A percentile compares a stretch with the other conserved stretches of the same genome.
phyloP scores from a whole-genome alignment of 2,797 vertebrate genomes.

The Trichosurus vulpecula region DNA sequence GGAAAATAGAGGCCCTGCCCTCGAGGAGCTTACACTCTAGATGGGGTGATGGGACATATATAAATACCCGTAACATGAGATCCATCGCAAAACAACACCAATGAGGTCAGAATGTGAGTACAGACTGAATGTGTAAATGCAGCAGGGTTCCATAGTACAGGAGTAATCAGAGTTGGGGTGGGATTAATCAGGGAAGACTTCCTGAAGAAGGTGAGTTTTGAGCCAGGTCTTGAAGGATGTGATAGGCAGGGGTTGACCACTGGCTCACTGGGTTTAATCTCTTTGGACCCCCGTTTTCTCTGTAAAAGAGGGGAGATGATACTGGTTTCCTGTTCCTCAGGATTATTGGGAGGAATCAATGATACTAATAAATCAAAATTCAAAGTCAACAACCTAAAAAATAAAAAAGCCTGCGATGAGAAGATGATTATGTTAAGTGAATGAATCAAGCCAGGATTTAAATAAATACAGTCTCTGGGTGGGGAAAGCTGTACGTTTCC shows the following conservation, averaged over 20 bases:
- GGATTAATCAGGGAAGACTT: not conserved
- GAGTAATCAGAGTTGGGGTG: not conserved
- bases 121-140: not conserved
- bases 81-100: not conserved
- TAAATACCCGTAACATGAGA: not conserved
- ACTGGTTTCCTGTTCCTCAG: slow-evolving; percentile 4
- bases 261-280: slow-evolving; percentile 47
- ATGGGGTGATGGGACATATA: not conserved
- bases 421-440: not conserved
- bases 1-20: not conserved
- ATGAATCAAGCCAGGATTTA: not conserved
- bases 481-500: not conserved
- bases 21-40: slow-evolving; percentile 6
- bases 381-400: not conserved
- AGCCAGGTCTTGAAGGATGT: slow-evolving; percentile 35
- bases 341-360: not conserved
- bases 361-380: not conserved
- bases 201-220: not conserved
- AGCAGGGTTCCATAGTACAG: not conserved
- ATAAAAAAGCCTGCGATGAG: not conserved
- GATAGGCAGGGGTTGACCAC: slow-evolving; percentile 31
- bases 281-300: slow-evolving; percentile 54
- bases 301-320: slow-evolving; percentile 37
- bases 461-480: not conserved
- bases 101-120: not conserved